Percentiles rank a stretch among this genome's conserved stretches.
Evolutionary conservation across 2,888 invertebrate genomes (phyloP).

Genomic region (Mythimna ferrago): DNA sequence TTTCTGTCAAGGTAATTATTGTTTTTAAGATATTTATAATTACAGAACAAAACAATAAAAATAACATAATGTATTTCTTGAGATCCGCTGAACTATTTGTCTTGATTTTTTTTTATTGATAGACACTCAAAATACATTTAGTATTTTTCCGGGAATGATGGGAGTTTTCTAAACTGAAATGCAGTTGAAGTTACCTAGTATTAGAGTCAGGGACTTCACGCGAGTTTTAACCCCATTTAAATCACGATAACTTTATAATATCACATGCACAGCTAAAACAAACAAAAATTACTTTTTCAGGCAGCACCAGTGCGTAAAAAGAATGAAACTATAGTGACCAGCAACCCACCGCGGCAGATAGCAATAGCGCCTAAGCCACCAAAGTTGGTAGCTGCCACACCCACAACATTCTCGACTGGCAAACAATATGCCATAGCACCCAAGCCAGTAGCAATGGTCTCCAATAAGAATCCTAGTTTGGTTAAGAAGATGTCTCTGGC

Average conservation of each 20-base stretch:
- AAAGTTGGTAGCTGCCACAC: conserved; percentile 40
- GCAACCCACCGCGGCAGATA: conserved; percentile 79
- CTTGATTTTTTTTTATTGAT: too few relatives aligned
- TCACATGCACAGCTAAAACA: background rate
- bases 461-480: conserved; percentile 65
- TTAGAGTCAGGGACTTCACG: background rate
- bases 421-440: conserved; percentile 81
- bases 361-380: conserved; percentile 87
- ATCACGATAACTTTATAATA: background rate
- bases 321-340: conserved; percentile 60
- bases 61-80: background rate
- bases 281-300: conserved; percentile 60
- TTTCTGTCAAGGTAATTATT: conserved; percentile 78
- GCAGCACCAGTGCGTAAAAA: conserved; percentile 67
- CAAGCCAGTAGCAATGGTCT: conserved; percentile 76
- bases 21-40: background rate
- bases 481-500: conserved; percentile 77
- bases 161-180: background rate
- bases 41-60: background rate
- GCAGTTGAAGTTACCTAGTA: background rate
- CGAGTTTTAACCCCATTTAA: background rate
- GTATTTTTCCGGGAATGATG: background rate
- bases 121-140: too few relatives aligned
- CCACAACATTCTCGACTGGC: conserved; percentile 44
- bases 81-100: background rate